phyloP scores from a whole-genome alignment of 2,113 vertebrate species.

The Sigmodon hispidus region DNA sequence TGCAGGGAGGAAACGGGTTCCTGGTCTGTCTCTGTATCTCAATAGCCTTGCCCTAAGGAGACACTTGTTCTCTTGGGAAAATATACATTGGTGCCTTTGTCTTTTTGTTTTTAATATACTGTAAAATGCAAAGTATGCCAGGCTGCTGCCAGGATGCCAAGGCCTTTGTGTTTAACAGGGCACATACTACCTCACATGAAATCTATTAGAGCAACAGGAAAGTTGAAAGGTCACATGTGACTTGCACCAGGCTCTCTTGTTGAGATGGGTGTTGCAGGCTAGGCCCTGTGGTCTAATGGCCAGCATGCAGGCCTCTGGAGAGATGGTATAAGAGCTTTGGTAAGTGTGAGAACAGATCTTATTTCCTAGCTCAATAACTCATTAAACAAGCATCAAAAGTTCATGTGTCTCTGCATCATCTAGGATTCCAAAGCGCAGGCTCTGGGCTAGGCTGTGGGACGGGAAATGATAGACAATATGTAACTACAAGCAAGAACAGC shows the following conservation, averaged over 20 bases:
- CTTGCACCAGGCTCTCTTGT: background rate
- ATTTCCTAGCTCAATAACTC: background rate
- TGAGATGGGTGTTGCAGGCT: background rate
- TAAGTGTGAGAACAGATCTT: background rate
- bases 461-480: background rate
- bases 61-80: constrained; percentile 80
- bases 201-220: constrained; percentile 39
- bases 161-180: background rate
- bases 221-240: constrained; percentile 25
- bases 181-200: background rate
- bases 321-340: background rate
- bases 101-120: background rate
- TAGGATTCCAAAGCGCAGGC: background rate
- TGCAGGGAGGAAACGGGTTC: constrained; percentile 27
- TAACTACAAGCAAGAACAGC: background rate
- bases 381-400: background rate
- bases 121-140: constrained; percentile 63
- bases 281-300: background rate
- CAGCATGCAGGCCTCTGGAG: background rate
- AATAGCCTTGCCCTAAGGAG: constrained; percentile 65
- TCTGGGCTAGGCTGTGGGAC: background rate
- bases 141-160: constrained; percentile 54
- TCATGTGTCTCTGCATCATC: background rate
- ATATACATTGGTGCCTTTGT: constrained; percentile 61
- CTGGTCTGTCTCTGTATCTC: constrained; percentile 64